phyloP scores from a whole-genome alignment of 2,113 vertebrate species.

The Neodontobutis hainanensis region DNA sequence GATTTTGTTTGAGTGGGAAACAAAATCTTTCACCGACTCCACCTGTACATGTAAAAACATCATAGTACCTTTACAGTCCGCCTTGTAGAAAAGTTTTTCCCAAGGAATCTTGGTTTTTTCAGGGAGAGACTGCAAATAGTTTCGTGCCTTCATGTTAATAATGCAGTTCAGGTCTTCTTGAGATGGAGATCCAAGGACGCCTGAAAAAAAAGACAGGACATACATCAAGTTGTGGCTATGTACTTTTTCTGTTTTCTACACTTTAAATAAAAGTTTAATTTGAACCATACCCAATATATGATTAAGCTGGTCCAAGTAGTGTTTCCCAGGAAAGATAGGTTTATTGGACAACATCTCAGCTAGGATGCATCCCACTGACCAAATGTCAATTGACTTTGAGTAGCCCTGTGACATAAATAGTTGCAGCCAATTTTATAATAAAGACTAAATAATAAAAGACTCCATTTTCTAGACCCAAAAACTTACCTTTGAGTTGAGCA shows the following conservation, averaged over 20 bases:
- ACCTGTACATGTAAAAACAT: not conserved
- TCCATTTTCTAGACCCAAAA: not conserved
- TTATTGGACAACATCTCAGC: slow-evolving; percentile 91
- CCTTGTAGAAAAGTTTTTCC: slow-evolving; percentile 83
- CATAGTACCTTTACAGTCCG: slow-evolving; percentile 81
- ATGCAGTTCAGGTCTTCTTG: slow-evolving; percentile 90
- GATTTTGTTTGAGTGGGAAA: not conserved
- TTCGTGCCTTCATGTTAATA: slow-evolving; percentile 90
- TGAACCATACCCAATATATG: slow-evolving; percentile 84
- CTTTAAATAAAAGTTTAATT: not conserved
- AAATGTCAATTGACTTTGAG: slow-evolving; percentile 91
- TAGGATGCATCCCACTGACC: slow-evolving; percentile 92
- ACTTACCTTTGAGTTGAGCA: slow-evolving; percentile 90
- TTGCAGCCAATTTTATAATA: not conserved
- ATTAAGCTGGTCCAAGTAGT: slow-evolving; percentile 92
- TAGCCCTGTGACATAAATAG: slow-evolving; percentile 80
- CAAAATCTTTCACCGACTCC: not conserved
- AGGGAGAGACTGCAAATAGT: slow-evolving; percentile 88
- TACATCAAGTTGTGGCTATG: not conserved
- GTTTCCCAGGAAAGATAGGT: slow-evolving; percentile 91
- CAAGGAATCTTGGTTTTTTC: slow-evolving; percentile 85
- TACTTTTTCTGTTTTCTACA: no score
- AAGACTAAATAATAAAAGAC: not conserved
- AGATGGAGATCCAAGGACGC: slow-evolving; percentile 86
- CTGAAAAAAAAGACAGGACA: slow-evolving; percentile 56